A percentile compares a stretch with the other conserved stretches of the same genome.
Conservation (phyloP, 2,113 vertebrate species). For the Eptatretus burgeri region DNA sequence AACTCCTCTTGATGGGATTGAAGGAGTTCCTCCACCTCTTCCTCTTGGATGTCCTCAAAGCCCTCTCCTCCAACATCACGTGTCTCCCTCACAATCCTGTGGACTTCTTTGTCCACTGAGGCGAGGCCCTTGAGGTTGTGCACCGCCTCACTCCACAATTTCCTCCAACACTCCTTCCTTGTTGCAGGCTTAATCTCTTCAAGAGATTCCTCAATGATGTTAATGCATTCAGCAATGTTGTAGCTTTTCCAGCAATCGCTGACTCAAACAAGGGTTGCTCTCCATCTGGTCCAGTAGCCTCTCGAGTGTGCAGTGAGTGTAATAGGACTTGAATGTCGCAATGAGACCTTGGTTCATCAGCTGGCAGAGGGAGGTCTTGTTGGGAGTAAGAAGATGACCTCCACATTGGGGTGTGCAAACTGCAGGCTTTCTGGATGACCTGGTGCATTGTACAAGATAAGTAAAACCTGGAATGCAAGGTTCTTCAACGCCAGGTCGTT, state of each 20-base stretch:
- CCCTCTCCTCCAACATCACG: too few relatives aligned
- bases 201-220: not conserved
- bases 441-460: not conserved
- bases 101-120: not conserved
- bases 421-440: not conserved
- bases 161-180: not conserved
- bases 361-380: not conserved
- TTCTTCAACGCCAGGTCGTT: not conserved
- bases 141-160: not conserved
- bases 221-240: not conserved
- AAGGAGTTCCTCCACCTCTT: not conserved
- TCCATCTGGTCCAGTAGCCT: too few relatives aligned
- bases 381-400: not conserved
- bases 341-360: slow-evolving; percentile 1
- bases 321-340: too few relatives aligned
- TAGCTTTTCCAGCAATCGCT: not conserved
- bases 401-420: not conserved
- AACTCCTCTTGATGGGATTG: slow-evolving; percentile 3
- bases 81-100: not conserved
- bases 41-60: too few relatives aligned
- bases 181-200: not conserved
- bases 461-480: too few relatives aligned
- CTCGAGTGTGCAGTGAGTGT: too few relatives aligned
- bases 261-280: not conserved
- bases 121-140: not conserved